Percentiles rank a stretch among this genome's conserved stretches.
Conservation (phyloP, 2,888 invertebrate genomes). For the Cenopis cana region DNA sequence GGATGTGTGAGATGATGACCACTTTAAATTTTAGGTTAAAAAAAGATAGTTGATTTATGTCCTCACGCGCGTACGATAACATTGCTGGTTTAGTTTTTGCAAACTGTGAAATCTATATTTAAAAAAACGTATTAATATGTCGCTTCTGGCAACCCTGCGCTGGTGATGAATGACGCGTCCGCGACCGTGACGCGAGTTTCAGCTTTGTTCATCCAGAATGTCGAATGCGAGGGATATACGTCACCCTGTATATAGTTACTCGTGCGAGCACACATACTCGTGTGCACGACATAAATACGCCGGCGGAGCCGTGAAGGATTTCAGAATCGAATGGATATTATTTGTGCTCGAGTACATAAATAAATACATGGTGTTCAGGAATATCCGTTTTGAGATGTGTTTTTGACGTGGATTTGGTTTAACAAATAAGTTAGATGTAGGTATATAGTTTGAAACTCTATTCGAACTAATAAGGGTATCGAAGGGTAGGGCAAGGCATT, state of each 20-base stretch:
- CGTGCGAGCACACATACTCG: neutral
- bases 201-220: slow-evolving; percentile 48
- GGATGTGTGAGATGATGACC: no score
- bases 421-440: no score
- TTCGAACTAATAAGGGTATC: no score
- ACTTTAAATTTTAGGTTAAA: no score
- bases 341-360: neutral
- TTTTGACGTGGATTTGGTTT: neutral
- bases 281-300: slow-evolving; percentile 21
- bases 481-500: no score
- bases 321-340: neutral
- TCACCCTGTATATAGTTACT: slow-evolving; percentile 30
- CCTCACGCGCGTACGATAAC: no score
- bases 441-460: no score
- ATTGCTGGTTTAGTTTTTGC: neutral
- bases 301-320: slow-evolving; percentile 10
- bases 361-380: neutral
- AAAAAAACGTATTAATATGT: neutral
- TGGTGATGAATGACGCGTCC: slow-evolving; percentile 46
- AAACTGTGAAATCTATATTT: neutral
- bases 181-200: slow-evolving; percentile 46
- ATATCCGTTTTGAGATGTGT: neutral
- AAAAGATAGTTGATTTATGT: no score
- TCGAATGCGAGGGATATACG: slow-evolving; percentile 46
- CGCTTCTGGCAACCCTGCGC: slow-evolving; percentile 28